phyloP scores from a whole-genome alignment of 2,888 invertebrate genomes.

The Theristus sp. region DNA sequence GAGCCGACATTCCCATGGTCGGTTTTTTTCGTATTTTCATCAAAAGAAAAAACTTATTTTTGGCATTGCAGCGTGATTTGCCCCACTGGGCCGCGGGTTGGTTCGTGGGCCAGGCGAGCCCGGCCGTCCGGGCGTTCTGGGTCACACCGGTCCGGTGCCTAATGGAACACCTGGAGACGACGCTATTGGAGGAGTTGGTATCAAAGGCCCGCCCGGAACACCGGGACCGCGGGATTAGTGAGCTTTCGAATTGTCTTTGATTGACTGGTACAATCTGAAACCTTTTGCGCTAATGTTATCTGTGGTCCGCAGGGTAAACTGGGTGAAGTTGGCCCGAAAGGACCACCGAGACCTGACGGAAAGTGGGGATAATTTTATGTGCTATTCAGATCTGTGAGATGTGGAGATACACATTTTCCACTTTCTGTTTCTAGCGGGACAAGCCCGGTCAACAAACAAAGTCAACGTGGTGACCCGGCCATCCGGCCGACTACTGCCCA shows the following conservation, averaged over 20 bases:
- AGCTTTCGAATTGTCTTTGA: no score
- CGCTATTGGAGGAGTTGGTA: slow-evolving; percentile 24
- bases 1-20: slow-evolving; percentile 26
- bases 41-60: not conserved
- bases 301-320: slow-evolving; percentile 24
- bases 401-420: not conserved
- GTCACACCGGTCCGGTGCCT: slow-evolving; percentile 16
- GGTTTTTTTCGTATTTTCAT: no score
- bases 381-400: no score
- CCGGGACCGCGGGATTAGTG: slow-evolving; percentile 21
- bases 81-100: slow-evolving; percentile 22
- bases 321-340: slow-evolving; percentile 20
- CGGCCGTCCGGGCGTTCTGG: slow-evolving; percentile 20
- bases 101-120: slow-evolving; percentile 23
- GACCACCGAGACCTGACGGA: slow-evolving; percentile 21
- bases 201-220: slow-evolving; percentile 24
- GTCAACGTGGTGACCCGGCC: slow-evolving; percentile 23
- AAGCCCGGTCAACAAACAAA: slow-evolving; percentile 21
- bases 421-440: slow-evolving; percentile 16
- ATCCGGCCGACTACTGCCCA: slow-evolving; percentile 25
- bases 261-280: slow-evolving; percentile 6
- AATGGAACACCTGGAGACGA: slow-evolving; percentile 27
- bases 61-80: slow-evolving; percentile 19
- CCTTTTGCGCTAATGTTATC: no score
- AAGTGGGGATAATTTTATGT: not conserved